Evolutionary conservation across 2,888 invertebrate genomes (phyloP), one percentile per base, ranked within the genome.

Genomic region (Leptinotarsa juncta): DNA sequence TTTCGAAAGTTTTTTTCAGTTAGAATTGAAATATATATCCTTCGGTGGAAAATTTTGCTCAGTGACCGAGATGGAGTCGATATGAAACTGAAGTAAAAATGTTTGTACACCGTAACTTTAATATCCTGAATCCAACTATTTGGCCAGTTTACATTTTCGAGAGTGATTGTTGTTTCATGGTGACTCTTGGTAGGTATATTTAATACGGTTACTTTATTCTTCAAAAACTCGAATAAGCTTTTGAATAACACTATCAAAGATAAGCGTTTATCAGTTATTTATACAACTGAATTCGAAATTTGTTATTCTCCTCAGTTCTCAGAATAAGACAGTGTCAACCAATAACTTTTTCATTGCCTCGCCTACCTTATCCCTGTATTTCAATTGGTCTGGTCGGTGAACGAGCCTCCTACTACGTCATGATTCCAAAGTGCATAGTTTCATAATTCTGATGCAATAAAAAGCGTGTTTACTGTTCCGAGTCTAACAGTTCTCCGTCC

Each of bases 381-480:
- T 42, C 2, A 16, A 62, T 62, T 62, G 26, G 62, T 32, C 32
- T 42, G 42, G 16, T 62, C 42, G 32, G 32, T 62, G 32, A 26
- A 4, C 62, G 62, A 62, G 62, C 62, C 62, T 2, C 62, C 62
- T 32, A 16, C 62, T 32, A 62, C 62, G 62, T 62, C 62, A 62
- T 12, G 3, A n/a, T 62, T 16, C 42, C n/a, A 32, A 42, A 62
- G 62, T 62, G n/a, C 62, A 62, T 23, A 18, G 12, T 62, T 32
- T 62, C 62, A 10, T 42, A 32, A 62, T 26, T 42, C 62, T 62
- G 62, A 62, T 62, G 42, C 62, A 62, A 62, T 62, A 62, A 62
- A 62, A 62, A n/a, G 32, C 26, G 4, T 62, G 62, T 42, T 62
- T 62, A n/a, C 62, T 3, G 7, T 26, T 5, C 26, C n/a, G 5